Percentiles rank a stretch among this genome's conserved stretches.
Evolutionary conservation across 1,140 invertebrate species (phyloP).

Genomic region (Orius insidiosus): DNA sequence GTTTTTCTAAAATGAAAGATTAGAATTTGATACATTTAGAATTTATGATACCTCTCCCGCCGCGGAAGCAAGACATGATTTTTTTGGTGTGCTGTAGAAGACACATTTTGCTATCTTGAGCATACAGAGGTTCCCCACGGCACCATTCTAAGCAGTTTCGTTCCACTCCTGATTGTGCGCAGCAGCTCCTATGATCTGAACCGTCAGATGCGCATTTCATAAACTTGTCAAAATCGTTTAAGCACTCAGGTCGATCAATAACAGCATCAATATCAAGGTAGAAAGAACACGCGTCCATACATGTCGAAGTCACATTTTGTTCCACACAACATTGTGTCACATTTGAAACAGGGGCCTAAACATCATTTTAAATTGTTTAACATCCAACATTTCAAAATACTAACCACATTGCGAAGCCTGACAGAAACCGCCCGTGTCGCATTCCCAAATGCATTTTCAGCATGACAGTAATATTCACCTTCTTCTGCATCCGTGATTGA

Average conservation of each 20-base stretch:
- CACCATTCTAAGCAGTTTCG: conserved; percentile 59
- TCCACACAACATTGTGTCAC: conserved; percentile 55
- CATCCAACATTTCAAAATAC: too few species aligned
- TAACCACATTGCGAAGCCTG: conserved; percentile 36
- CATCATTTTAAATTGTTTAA: too few species aligned
- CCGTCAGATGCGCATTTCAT: conserved; percentile 63
- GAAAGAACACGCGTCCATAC: conserved; percentile 62
- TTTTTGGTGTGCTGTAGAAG: conserved; percentile 50
- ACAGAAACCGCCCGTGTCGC: conserved; percentile 50
- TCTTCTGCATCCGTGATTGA: conserved; percentile 48
- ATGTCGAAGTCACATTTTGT: conserved; percentile 51
- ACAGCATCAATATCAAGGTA: conserved; percentile 64
- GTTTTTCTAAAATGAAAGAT: conserved; percentile 1
- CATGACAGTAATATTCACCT: conserved; percentile 64
- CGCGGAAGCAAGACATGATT: conserved; percentile 63
- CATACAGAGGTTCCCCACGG: conserved; percentile 39
- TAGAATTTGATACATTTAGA: too few species aligned
- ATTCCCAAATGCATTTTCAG: conserved; percentile 59
- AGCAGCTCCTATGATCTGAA: conserved; percentile 58
- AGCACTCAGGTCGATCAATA: conserved; percentile 56
- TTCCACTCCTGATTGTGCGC: conserved; percentile 52
- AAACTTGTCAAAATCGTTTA: conserved; percentile 63
- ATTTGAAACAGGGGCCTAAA: conserved; percentile 38
- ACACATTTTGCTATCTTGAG: conserved; percentile 38
- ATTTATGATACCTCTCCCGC: conserved; percentile 40